These are phyloP conservation scores for Holothuria scabra DNA, from an alignment of 53 echinoderm and acorn worm species.

Conservation along the genomic window DNA sequence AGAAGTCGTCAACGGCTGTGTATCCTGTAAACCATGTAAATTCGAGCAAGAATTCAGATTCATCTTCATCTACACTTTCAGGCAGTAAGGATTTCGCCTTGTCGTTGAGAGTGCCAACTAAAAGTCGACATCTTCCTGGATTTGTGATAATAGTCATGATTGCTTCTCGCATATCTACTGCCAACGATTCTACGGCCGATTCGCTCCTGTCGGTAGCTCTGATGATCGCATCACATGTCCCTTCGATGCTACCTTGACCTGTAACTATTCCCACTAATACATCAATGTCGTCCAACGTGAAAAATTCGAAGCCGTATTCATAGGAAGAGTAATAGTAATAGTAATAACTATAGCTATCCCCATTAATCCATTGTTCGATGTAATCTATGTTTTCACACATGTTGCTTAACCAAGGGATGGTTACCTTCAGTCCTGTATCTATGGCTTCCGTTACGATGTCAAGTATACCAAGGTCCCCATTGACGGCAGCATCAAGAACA, in stretches of 20 bases:
- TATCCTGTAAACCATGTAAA: constrained; percentile 64
- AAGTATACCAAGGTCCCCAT: not conserved
- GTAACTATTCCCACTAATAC: constrained; percentile 60
- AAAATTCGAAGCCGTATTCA: not conserved
- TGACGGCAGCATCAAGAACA: constrained; percentile 21
- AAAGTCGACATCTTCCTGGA: constrained; percentile 57
- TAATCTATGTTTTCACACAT: constrained; percentile 8
- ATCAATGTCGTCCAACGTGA: constrained; percentile 48
- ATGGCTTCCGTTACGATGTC: not conserved
- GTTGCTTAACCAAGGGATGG: constrained; percentile 4
- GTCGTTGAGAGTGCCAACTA: constrained; percentile 37
- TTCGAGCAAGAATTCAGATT: constrained; percentile 2
- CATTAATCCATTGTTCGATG: constrained; percentile 36
- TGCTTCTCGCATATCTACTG: constrained; percentile 13
- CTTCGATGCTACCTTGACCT: constrained; percentile 62
- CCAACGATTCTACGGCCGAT: constrained; percentile 4
- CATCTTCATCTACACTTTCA: not conserved
- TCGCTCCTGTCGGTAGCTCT: constrained; percentile 41
- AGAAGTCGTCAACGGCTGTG: constrained; percentile 39
- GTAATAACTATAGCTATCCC: not conserved
- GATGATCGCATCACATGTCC: constrained; percentile 59
- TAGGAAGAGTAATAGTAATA: not conserved
- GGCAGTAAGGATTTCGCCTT: constrained; percentile 12
- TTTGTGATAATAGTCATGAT: constrained; percentile 52
- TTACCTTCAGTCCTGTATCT: not conserved